Percentiles rank a stretch among this genome's conserved stretches.
phyloP scores from a whole-genome alignment of 64 coral and sea anemone genomes.

The Actinia tenebrosa region DNA sequence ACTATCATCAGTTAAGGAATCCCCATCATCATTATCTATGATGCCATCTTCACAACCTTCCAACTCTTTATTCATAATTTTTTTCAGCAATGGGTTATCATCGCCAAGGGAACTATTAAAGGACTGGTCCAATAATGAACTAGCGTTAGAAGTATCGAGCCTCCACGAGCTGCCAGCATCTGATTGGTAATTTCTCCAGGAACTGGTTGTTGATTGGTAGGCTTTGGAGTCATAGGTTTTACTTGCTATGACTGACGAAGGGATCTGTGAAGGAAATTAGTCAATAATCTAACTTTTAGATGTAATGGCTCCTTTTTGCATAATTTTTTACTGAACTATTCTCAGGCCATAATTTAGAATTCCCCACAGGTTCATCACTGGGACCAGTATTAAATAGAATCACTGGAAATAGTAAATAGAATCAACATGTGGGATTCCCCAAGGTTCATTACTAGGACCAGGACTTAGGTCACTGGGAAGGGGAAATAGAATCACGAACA shows the following conservation, averaged over 20 bases:
- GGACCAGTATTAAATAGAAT: no score
- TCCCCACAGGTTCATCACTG: no score
- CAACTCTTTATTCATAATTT: conserved; percentile 20
- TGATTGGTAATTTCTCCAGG: conserved; percentile 76
- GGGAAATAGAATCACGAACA: no score
- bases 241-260: conserved; percentile 60
- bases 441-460: no score
- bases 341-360: no score
- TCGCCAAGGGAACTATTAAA: conserved; percentile 47
- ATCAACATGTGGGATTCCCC: no score
- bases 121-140: conserved; percentile 43
- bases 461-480: no score
- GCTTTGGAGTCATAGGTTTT: conserved; percentile 79
- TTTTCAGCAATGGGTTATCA: not conserved
- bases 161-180: conserved; percentile 77
- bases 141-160: conserved; percentile 61
- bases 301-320: no score
- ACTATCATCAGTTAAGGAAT: conserved; percentile 77
- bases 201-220: conserved; percentile 82
- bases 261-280: conserved; percentile 50
- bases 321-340: no score
- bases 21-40: conserved; percentile 65
- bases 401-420: no score
- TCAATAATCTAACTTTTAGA: no score
- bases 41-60: conserved; percentile 14